Evolutionary conservation across 2,797 vertebrate species (phyloP).

Genomic region (Sebastes cheni): DNA sequence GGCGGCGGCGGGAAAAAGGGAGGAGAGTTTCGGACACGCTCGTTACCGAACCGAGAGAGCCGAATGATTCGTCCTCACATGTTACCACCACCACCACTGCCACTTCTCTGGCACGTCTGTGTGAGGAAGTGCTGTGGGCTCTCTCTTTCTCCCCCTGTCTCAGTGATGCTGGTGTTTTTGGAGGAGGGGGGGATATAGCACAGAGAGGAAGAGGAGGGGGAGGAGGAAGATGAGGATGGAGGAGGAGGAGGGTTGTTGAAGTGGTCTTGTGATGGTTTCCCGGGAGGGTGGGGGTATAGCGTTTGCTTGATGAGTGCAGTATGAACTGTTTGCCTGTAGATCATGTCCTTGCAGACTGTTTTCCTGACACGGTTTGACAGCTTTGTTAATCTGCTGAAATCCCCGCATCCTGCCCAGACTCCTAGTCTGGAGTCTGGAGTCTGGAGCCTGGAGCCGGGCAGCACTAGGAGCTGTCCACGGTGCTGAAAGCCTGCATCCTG

Average conservation of each 20-base stretch:
- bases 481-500: constrained; percentile 33
- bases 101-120: constrained; percentile 7
- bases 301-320: background rate
- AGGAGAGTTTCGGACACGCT: constrained; percentile 38
- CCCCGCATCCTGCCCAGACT: background rate
- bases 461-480: constrained; percentile 50
- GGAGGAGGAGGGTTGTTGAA: constrained; percentile 7
- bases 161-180: constrained; percentile 17
- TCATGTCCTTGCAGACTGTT: background rate
- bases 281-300: background rate
- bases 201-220: background rate
- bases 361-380: background rate
- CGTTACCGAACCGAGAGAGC: constrained; percentile 21
- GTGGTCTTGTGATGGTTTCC: constrained; percentile 59
- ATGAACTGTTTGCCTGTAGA: background rate
- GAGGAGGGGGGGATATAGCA: constrained; percentile 13
- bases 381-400: background rate
- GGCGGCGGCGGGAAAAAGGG: background rate
- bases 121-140: constrained; percentile 8
- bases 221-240: background rate
- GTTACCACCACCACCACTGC: background rate
- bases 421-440: background rate
- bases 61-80: constrained; percentile 27
- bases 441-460: background rate
- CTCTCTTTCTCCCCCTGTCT: background rate